Percentiles rank a stretch among this genome's conserved stretches.
Conservation (phyloP, 1,140 invertebrate species). For the Paralvinella palmiformis region DNA sequence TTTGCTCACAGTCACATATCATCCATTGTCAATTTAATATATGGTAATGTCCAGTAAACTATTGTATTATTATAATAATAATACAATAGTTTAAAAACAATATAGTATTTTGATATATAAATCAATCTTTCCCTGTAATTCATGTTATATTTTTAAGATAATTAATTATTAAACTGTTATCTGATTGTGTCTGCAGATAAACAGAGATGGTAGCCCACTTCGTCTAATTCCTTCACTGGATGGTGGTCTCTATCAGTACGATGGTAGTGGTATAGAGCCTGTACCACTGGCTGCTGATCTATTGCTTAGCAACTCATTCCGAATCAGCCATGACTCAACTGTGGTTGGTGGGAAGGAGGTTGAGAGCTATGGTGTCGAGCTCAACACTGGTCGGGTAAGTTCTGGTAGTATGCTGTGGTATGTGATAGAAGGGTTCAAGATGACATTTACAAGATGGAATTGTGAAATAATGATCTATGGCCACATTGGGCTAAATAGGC, state of each 20-base stretch:
- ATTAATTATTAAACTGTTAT: background rate
- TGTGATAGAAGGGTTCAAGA: too few relatives aligned
- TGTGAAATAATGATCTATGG: too few relatives aligned
- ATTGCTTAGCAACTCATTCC: conserved; percentile 72
- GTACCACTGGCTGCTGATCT: conserved; percentile 78
- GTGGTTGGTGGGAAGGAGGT: conserved; percentile 72
- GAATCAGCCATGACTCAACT: conserved; percentile 73
- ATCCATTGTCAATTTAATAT: conserved; percentile 21
- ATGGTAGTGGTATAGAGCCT: conserved; percentile 78
- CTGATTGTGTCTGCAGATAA: conserved; percentile 57
- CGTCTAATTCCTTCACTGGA: conserved; percentile 84
- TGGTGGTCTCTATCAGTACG: conserved; percentile 83
- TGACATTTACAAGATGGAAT: too few relatives aligned
- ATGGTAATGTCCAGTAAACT: too few relatives aligned
- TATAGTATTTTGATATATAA: background rate
- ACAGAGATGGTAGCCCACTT: conserved; percentile 76
- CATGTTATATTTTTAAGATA: background rate
- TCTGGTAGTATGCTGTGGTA: conserved; percentile 2
- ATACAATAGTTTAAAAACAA: background rate
- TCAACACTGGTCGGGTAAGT: conserved; percentile 62
- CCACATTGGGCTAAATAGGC: too few relatives aligned
- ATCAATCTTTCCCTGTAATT: background rate
- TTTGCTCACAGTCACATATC: conserved; percentile 21
- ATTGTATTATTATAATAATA: too few relatives aligned
- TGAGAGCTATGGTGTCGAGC: conserved; percentile 62